phyloP scores from a whole-genome alignment of 1,140 invertebrate genomes.

The Holotrichia oblita region DNA sequence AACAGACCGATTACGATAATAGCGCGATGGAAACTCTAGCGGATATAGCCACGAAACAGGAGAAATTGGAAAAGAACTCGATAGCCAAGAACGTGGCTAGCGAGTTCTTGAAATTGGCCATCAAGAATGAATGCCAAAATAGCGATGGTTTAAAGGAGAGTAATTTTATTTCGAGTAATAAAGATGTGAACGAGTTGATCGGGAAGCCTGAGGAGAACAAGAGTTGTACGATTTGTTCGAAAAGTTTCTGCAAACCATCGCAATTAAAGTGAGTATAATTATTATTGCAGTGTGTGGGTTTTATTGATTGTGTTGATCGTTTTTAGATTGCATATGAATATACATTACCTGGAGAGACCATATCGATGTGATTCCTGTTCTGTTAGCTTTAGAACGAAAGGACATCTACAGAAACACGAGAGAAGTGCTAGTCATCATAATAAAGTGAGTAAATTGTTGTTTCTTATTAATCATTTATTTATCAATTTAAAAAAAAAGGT shows the following conservation, averaged over 20 bases:
- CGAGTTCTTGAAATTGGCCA: conserved; percentile 69
- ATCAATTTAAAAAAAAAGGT: too few species aligned
- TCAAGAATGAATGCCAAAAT: conserved; percentile 60
- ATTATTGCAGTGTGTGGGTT: background rate
- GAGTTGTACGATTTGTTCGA: conserved; percentile 86
- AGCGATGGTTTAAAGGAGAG: conserved; percentile 48
- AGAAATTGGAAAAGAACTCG: conserved; percentile 60
- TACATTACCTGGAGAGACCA: conserved; percentile 94
- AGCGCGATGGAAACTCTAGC: conserved; percentile 62
- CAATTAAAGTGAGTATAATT: conserved; percentile 71
- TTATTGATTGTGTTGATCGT: background rate
- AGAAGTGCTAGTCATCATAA: conserved; percentile 90
- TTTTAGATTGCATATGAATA: conserved; percentile 86
- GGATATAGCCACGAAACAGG: conserved; percentile 61
- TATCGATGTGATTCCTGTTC: conserved; percentile 91
- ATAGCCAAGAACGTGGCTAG: conserved; percentile 69
- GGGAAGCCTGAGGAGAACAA: conserved; percentile 59
- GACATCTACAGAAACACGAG: conserved; percentile 92
- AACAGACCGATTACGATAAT: conserved; percentile 56
- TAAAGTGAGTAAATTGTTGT: conserved; percentile 70
- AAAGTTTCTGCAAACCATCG: conserved; percentile 89
- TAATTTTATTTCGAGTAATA: conserved; percentile 46
- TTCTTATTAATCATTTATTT: too few species aligned
- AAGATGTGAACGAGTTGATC: conserved; percentile 57
- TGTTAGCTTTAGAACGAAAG: conserved; percentile 90